These are phyloP conservation scores for Lathronympha strigana DNA, from an alignment of 2,888 invertebrate species.

Conservation along the genomic window DNA sequence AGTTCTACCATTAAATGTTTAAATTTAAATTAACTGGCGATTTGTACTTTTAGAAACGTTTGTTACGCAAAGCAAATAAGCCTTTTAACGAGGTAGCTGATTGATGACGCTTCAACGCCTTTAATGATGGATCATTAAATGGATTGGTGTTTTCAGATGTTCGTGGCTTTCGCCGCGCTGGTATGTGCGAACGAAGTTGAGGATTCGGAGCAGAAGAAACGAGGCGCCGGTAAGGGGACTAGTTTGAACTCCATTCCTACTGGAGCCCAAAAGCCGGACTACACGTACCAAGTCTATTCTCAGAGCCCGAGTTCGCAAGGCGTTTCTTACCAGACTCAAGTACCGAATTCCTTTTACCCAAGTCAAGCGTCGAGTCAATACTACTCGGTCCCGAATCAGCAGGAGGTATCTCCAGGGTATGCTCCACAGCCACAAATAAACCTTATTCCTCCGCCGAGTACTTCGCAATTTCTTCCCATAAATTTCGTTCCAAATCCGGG, in stretches of 20 bases:
- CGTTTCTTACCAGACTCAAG: slow-evolving; percentile 64
- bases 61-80: slow-evolving; percentile 42
- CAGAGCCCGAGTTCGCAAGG: slow-evolving; percentile 62
- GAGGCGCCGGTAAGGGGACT: slow-evolving; percentile 70
- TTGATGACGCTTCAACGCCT: slow-evolving; percentile 58
- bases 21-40: slow-evolving; percentile 32
- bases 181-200: slow-evolving; percentile 69
- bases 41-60: slow-evolving; percentile 27
- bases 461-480: slow-evolving; percentile 61
- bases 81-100: slow-evolving; percentile 49
- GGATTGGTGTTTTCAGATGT: slow-evolving; percentile 64
- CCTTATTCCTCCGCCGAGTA: slow-evolving; percentile 54
- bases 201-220: slow-evolving; percentile 75
- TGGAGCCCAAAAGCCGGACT: slow-evolving; percentile 77
- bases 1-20: slow-evolving; percentile 51
- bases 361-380: slow-evolving; percentile 68
- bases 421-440: slow-evolving; percentile 61
- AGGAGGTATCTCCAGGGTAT: slow-evolving; percentile 53
- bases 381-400: slow-evolving; percentile 58
- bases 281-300: slow-evolving; percentile 71
- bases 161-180: slow-evolving; percentile 66
- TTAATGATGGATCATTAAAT: slow-evolving; percentile 55
- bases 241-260: slow-evolving; percentile 72
- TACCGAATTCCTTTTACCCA: slow-evolving; percentile 73
- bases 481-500: slow-evolving; percentile 74